A percentile compares a stretch with the other conserved stretches of the same genome.
These are phyloP conservation scores for Microplitis manilae DNA, from an alignment of 2,888 invertebrate species.

Conservation along the genomic window DNA sequence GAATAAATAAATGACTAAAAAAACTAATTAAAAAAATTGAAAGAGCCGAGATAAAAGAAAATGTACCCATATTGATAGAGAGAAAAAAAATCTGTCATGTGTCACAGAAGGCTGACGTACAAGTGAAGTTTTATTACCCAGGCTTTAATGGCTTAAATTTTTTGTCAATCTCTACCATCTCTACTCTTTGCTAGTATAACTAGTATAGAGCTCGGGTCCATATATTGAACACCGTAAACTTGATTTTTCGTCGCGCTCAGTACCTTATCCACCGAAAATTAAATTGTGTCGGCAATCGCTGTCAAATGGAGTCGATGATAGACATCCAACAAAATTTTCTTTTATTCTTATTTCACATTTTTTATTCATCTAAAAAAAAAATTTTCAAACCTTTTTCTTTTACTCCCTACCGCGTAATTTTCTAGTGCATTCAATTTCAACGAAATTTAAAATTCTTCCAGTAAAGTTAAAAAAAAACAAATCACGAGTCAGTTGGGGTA, in stretches of 20 bases:
- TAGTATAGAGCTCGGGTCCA: neutral
- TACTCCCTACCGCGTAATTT: no score
- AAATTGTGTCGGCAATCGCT: conserved; percentile 17
- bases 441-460: no score
- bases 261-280: conserved; percentile 12
- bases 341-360: no score
- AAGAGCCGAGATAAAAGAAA: neutral
- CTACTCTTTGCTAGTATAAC: neutral
- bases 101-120: neutral
- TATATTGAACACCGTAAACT: conserved; percentile 5
- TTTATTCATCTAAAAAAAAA: no score
- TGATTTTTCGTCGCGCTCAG: neutral
- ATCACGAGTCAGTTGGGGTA: no score
- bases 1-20: neutral
- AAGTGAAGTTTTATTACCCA: neutral
- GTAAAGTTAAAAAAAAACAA: no score
- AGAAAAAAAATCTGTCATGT: conserved; percentile 10
- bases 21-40: neutral
- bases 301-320: conserved; percentile 23
- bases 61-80: neutral
- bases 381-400: no score
- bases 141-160: conserved; percentile 16
- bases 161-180: neutral
- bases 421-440: no score
- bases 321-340: neutral